A percentile compares a stretch with the other conserved stretches of the same genome.
Evolutionary conservation across 2,888 invertebrate species (phyloP).

Genomic region (Auanema sp.): DNA sequence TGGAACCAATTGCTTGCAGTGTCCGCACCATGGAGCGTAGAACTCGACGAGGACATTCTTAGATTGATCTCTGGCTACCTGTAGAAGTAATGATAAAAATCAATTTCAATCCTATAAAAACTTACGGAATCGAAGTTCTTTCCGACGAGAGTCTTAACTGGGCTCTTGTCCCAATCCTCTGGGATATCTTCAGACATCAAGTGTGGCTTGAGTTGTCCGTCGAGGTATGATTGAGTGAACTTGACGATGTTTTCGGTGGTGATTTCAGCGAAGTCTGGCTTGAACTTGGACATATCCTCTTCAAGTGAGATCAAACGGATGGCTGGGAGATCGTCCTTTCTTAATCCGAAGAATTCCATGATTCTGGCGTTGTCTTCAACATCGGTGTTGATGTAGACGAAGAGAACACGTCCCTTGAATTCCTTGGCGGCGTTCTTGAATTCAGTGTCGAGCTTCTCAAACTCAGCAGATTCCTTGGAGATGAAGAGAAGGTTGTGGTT

Average conservation of each 20-base stretch:
- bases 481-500: slow-evolving; percentile 92
- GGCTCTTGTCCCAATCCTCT: slow-evolving; percentile 91
- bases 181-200: slow-evolving; percentile 90
- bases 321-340: slow-evolving; percentile 76
- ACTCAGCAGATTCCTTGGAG: slow-evolving; percentile 80
- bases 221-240: slow-evolving; percentile 87
- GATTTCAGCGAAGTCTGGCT: slow-evolving; percentile 75
- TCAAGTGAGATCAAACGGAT: slow-evolving; percentile 82
- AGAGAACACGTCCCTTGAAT: slow-evolving; percentile 87
- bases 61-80: slow-evolving; percentile 79
- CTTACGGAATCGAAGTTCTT: slow-evolving; percentile 83
- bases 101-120: background rate
- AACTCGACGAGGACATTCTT: slow-evolving; percentile 97
- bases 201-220: slow-evolving; percentile 91
- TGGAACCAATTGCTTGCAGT: slow-evolving; percentile 94
- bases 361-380: slow-evolving; percentile 94
- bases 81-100: background rate
- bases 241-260: slow-evolving; percentile 75
- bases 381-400: slow-evolving; percentile 91
- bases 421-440: slow-evolving; percentile 83
- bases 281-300: slow-evolving; percentile 96
- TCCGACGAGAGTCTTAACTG: slow-evolving; percentile 87
- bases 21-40: slow-evolving; percentile 75
- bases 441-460: slow-evolving; percentile 78
- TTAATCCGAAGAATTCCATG: slow-evolving; percentile 98